Conservation (phyloP, 2,113 vertebrate species). For the Limanda limanda region DNA sequence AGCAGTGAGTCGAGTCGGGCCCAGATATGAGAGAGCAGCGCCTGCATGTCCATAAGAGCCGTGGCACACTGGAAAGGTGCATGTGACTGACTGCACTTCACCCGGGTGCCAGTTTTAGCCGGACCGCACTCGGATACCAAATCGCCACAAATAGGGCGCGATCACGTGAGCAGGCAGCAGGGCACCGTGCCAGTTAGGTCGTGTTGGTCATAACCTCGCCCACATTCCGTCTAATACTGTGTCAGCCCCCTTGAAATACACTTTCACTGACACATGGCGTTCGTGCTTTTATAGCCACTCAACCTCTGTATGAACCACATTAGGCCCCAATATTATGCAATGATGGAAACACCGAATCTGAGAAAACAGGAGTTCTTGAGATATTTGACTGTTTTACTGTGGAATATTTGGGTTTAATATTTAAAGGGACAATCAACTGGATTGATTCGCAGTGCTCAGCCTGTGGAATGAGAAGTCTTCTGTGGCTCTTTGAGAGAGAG, state of each 20-base stretch:
- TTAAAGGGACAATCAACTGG: too few species aligned
- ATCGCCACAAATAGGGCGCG: constrained; percentile 65
- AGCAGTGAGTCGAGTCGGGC: constrained; percentile 36
- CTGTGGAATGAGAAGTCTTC: background rate
- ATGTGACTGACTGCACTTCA: constrained; percentile 39
- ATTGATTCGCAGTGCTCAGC: too few species aligned
- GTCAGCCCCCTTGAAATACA: constrained; percentile 74
- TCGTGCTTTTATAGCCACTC: constrained; percentile 38
- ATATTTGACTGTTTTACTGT: background rate
- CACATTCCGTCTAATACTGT: constrained; percentile 69
- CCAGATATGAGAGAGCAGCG: constrained; percentile 32
- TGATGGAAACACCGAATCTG: constrained; percentile 25
- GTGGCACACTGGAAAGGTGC: background rate
- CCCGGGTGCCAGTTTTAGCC: constrained; percentile 36
- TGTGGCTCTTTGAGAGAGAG: background rate
- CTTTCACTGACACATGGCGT: constrained; percentile 43
- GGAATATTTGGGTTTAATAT: too few species aligned
- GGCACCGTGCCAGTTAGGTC: constrained; percentile 64
- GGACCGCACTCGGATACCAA: constrained; percentile 39
- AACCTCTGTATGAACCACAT: constrained; percentile 31
- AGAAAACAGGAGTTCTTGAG: background rate
- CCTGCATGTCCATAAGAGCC: background rate
- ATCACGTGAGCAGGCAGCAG: constrained; percentile 61
- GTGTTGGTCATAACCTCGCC: constrained; percentile 65
- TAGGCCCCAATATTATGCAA: background rate